phyloP scores from a whole-genome alignment of 2,797 vertebrate species.

The Tokudaia tokunoshimensis region DNA sequence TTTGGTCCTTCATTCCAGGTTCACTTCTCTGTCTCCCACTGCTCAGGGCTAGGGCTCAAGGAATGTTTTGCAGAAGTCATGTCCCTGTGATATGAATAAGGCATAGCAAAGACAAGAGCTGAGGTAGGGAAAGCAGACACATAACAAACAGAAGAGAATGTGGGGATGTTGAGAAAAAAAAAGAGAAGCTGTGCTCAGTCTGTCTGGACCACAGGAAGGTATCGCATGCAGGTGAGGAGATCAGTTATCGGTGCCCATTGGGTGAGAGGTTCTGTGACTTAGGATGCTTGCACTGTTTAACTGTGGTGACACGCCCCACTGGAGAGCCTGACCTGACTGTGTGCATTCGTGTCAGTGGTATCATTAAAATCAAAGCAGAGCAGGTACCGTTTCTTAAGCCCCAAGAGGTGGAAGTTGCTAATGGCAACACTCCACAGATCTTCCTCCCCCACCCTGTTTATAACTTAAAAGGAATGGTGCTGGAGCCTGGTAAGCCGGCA shows the following conservation, averaged over 20 bases:
- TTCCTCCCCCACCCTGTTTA: neutral
- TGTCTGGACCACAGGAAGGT: neutral
- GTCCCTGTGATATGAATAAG: neutral
- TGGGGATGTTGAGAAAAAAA: neutral
- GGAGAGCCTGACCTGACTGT: neutral
- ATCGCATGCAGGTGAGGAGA: neutral
- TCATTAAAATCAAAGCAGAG: slow-evolving; percentile 48
- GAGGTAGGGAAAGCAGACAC: neutral
- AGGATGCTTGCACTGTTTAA: neutral
- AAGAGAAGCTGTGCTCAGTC: neutral
- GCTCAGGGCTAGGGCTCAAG: neutral
- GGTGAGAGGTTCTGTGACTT: neutral
- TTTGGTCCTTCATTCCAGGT: neutral
- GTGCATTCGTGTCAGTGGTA: neutral
- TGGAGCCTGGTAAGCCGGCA: neutral
- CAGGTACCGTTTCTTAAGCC: neutral
- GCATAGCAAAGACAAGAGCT: neutral
- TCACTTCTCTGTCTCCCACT: neutral
- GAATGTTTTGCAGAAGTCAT: neutral
- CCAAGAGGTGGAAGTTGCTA: neutral
- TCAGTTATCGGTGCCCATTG: neutral
- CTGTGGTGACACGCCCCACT: neutral
- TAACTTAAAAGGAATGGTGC: neutral
- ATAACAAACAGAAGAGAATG: neutral
- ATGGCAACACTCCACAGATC: neutral